phyloP scores from a whole-genome alignment of 2,113 vertebrate genomes.

The Pogona vitticeps region DNA sequence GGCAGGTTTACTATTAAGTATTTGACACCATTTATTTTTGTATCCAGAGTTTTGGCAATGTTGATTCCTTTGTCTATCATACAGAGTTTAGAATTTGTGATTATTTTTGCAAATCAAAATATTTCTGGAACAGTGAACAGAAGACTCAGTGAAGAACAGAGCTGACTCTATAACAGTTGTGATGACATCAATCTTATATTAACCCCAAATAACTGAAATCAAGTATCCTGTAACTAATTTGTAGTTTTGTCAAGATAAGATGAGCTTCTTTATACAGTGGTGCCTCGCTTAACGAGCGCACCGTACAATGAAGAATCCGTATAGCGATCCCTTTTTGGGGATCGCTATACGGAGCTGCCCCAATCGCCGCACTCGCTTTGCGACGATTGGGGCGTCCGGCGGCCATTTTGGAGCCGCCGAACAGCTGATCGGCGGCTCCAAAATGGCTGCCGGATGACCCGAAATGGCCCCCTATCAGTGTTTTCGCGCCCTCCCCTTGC shows the following conservation, averaged over 20 bases:
- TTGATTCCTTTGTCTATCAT: constrained; percentile 31
- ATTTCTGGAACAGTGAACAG: neutral
- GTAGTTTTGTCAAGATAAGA: neutral
- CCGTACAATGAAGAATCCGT: no score
- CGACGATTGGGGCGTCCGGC: no score
- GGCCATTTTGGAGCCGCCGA: no score
- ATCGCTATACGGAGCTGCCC: no score
- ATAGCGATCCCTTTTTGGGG: no score
- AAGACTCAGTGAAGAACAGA: constrained; percentile 13
- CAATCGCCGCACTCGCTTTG: no score
- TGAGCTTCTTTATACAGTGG: neutral
- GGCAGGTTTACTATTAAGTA: constrained; percentile 2
- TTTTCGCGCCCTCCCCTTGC: no score
- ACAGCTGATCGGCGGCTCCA: no score
- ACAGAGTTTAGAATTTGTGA: constrained; percentile 13
- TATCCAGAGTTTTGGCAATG: constrained; percentile 32
- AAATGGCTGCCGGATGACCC: no score
- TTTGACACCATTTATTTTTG: constrained; percentile 36
- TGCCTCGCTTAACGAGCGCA: no score
- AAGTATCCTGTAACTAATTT: neutral
- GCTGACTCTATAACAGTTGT: neutral
- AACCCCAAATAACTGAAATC: neutral
- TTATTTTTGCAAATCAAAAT: constrained; percentile 10
- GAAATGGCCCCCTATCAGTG: no score
- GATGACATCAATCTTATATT: neutral